phyloP scores from a whole-genome alignment of 2,888 invertebrate genomes.

The Eretmocerus hayati region DNA sequence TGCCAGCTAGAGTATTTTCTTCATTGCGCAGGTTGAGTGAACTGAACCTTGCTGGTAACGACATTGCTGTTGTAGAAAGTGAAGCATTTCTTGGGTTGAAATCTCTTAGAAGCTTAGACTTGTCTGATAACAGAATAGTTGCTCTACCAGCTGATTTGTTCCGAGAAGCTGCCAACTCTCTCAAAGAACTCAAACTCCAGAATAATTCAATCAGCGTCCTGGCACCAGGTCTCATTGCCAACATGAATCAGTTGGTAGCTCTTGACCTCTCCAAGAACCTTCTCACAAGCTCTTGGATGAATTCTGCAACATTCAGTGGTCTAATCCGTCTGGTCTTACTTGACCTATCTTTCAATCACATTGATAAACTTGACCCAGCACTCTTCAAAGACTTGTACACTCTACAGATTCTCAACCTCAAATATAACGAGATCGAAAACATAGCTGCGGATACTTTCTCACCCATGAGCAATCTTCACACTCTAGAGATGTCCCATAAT shows the following conservation, averaged over 20 bases:
- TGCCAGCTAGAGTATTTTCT: conserved; percentile 78
- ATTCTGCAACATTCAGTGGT: conserved; percentile 77
- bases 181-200: conserved; percentile 83
- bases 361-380: conserved; percentile 72
- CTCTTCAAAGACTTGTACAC: conserved; percentile 84
- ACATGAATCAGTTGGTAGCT: conserved; percentile 77
- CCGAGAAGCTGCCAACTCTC: conserved; percentile 66
- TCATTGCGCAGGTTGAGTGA: conserved; percentile 69
- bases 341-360: conserved; percentile 77
- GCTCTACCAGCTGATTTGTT: conserved; percentile 82
- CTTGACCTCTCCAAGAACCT: conserved; percentile 80
- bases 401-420: conserved; percentile 79
- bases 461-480: conserved; percentile 87
- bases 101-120: conserved; percentile 75
- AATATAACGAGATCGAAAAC: conserved; percentile 75
- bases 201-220: conserved; percentile 85
- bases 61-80: conserved; percentile 81
- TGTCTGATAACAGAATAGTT: conserved; percentile 85
- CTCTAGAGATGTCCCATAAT: conserved; percentile 78
- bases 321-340: conserved; percentile 80
- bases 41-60: conserved; percentile 80
- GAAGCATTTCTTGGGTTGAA: conserved; percentile 74
- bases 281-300: conserved; percentile 80
- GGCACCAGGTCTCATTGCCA: conserved; percentile 77
- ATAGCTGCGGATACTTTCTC: conserved; percentile 84